phyloP scores from a whole-genome alignment of 2,113 vertebrate genomes.

The Oryzias curvinotus region DNA sequence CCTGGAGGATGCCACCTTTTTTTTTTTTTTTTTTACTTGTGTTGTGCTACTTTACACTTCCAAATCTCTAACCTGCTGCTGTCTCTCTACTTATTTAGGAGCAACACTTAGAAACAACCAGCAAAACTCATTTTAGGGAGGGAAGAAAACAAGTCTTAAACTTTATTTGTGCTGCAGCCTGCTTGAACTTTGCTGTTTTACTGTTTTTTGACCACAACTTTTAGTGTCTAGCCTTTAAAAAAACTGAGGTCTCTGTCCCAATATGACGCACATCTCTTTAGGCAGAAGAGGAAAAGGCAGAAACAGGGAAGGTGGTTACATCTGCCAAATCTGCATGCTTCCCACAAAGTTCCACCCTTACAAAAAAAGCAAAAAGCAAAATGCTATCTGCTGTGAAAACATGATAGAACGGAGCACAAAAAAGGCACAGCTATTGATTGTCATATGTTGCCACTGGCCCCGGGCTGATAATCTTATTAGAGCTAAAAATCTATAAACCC shows the following conservation, averaged over 20 bases:
- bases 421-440: constrained; percentile 39
- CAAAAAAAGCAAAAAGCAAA: not conserved
- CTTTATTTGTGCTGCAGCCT: too few species aligned
- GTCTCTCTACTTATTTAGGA: constrained; percentile 2
- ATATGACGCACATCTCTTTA: constrained; percentile 21
- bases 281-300: not conserved
- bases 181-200: too few species aligned
- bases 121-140: not conserved
- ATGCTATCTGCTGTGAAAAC: not conserved
- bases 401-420: constrained; percentile 11
- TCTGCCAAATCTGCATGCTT: constrained; percentile 4
- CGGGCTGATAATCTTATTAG: constrained; percentile 50
- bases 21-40: constrained; percentile 2
- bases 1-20: constrained; percentile 27
- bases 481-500: constrained; percentile 53
- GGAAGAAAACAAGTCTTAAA: constrained; percentile 9
- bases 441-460: constrained; percentile 35
- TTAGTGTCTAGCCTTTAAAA: constrained; percentile 42
- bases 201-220: constrained; percentile 8
- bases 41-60: constrained; percentile 29
- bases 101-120: not conserved
- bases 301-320: constrained; percentile 8
- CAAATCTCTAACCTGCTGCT: constrained; percentile 27
- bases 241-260: constrained; percentile 46
- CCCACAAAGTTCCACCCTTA: not conserved